Percentiles rank a stretch among this genome's conserved stretches.
Conservation (phyloP, 2,888 invertebrate genomes). For the Malachius bipustulatus region DNA sequence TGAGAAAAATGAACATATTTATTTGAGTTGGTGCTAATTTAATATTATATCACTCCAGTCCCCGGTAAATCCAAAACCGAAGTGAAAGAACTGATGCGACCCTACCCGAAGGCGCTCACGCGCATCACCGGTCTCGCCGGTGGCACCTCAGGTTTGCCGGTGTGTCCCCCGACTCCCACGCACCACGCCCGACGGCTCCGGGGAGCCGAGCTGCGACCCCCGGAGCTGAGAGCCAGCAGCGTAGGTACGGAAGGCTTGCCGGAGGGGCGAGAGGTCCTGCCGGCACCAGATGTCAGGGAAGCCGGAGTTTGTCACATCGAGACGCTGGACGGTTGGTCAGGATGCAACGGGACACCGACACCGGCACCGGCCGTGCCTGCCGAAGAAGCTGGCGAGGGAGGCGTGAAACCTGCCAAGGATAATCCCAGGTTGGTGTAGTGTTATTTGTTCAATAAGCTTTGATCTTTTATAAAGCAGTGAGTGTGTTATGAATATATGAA, state of each 20-base stretch:
- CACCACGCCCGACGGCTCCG: constrained; percentile 65
- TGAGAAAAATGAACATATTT: too few relatives aligned
- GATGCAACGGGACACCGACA: constrained; percentile 16
- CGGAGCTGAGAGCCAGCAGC: constrained; percentile 37
- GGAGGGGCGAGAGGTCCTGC: constrained; percentile 32
- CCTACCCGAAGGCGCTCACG: constrained; percentile 51
- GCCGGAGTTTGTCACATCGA: constrained; percentile 35
- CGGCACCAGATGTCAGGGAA: constrained; percentile 33
- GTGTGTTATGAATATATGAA: too few relatives aligned
- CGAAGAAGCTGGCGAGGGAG: constrained; percentile 10
- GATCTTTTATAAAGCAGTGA: too few relatives aligned
- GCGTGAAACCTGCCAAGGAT: constrained; percentile 18
- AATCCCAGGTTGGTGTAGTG: too few relatives aligned
- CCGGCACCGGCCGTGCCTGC: constrained; percentile 12
- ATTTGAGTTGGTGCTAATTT: too few relatives aligned
- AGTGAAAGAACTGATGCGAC: constrained; percentile 34
- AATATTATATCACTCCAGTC: too few relatives aligned
- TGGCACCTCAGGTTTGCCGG: constrained; percentile 37
- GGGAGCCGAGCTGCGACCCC: constrained; percentile 37
- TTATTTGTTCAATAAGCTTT: too few relatives aligned
- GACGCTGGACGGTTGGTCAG: constrained; percentile 25
- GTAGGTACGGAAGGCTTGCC: constrained; percentile 16
- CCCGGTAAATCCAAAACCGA: constrained; percentile 21
- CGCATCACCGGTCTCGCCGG: constrained; percentile 45
- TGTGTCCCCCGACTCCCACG: constrained; percentile 80